phyloP scores from a whole-genome alignment of 2,888 invertebrate species.

The Lycocerus yunnanus region DNA sequence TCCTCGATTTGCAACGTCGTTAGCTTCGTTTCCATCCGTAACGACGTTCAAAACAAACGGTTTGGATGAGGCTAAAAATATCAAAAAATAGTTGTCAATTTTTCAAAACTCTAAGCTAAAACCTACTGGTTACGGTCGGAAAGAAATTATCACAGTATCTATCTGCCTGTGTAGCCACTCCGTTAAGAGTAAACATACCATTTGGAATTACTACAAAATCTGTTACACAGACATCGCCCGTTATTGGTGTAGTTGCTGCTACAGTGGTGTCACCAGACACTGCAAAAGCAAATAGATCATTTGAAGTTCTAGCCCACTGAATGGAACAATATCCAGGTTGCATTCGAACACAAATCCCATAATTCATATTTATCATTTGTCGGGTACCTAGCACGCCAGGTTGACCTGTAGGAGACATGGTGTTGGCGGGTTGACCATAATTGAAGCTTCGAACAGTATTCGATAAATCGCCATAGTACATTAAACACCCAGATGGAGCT shows the following conservation, averaged over 20 bases:
- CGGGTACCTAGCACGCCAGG: conserved; percentile 62
- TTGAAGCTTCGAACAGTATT: conserved; percentile 78
- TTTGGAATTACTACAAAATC: conserved; percentile 79
- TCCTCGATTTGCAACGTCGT: conserved; percentile 74
- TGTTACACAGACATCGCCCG: conserved; percentile 65
- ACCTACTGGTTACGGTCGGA: conserved; percentile 66
- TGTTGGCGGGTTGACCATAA: conserved; percentile 63
- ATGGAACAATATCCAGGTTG: conserved; percentile 75
- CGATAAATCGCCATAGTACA: conserved; percentile 67
- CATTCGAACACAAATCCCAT: conserved; percentile 79
- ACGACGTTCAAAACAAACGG: conserved; percentile 78
- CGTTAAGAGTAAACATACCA: conserved; percentile 58
- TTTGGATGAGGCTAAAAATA: conserved; percentile 56
- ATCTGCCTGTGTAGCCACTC: conserved; percentile 59
- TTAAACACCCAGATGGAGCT: conserved; percentile 80
- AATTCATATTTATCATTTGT: conserved; percentile 72
- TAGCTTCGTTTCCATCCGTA: conserved; percentile 64
- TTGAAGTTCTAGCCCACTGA: conserved; percentile 62
- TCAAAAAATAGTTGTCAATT: conserved; percentile 54
- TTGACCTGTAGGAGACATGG: conserved; percentile 26
- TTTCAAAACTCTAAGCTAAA: not conserved
- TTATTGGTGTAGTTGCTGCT: conserved; percentile 61
- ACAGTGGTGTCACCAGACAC: conserved; percentile 71
- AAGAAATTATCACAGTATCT: conserved; percentile 79
- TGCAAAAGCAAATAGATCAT: conserved; percentile 69